These are phyloP conservation scores for Pampus argenteus DNA, from an alignment of 2,797 vertebrate species.

Conservation along the genomic window DNA sequence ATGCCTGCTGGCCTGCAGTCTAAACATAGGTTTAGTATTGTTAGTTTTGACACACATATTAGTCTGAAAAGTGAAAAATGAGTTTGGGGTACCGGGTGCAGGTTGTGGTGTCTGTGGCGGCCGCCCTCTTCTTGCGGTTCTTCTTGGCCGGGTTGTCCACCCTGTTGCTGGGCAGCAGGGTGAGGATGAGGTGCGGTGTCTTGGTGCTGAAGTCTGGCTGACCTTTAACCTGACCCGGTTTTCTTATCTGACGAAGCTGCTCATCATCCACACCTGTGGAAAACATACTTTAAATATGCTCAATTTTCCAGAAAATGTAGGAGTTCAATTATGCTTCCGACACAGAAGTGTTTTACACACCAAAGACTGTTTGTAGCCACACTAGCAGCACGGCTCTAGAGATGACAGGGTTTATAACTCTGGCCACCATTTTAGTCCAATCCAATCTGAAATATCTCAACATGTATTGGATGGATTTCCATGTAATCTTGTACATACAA, in stretches of 20 bases:
- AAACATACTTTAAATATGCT: background rate
- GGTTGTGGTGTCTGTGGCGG: constrained; percentile 79
- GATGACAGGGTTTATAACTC: no score
- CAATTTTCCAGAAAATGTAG: background rate
- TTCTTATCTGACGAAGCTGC: constrained; percentile 77
- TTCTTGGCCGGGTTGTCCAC: constrained; percentile 84
- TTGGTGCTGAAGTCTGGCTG: constrained; percentile 87
- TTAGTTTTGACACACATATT: constrained; percentile 63
- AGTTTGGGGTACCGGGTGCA: constrained; percentile 82
- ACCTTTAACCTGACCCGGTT: constrained; percentile 79
- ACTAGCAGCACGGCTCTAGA: no score
- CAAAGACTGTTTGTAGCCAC: constrained; percentile 10
- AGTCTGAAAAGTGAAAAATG: constrained; percentile 52
- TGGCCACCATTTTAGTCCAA: no score
- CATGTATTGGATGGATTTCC: no score
- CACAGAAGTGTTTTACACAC: background rate
- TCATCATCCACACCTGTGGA: constrained; percentile 85
- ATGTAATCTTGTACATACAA: no score
- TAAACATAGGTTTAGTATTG: constrained; percentile 69
- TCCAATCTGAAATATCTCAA: no score
- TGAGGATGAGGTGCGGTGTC: constrained; percentile 89
- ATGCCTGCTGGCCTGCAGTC: constrained; percentile 64
- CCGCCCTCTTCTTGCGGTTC: constrained; percentile 86
- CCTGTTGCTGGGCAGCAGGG: constrained; percentile 86
- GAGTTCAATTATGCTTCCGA: background rate